phyloP scores from a whole-genome alignment of 64 coral and sea anemone species.

The Pocillopora verrucosa region DNA sequence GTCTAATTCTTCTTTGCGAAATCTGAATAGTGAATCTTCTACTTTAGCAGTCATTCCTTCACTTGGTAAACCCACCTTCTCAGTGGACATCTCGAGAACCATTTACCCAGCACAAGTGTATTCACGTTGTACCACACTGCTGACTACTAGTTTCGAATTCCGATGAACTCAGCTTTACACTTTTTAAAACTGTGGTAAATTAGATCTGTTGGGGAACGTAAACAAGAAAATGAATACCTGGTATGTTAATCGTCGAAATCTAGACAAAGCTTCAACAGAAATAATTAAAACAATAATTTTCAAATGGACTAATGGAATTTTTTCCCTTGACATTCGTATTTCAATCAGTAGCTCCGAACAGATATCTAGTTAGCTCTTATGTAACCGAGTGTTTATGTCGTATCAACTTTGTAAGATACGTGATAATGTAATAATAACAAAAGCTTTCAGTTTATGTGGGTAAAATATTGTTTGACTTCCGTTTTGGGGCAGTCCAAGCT shows the following conservation, averaged over 20 bases:
- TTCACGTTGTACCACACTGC: not conserved
- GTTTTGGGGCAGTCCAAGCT: slow-evolving; percentile 10
- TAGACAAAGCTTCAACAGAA: no score
- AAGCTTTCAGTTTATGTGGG: not conserved
- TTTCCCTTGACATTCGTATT: no score
- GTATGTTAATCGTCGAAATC: no score
- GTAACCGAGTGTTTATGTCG: no score
- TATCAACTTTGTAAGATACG: not conserved
- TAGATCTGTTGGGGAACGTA: no score
- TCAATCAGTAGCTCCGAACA: no score
- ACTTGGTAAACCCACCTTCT: not conserved
- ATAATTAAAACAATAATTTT: no score
- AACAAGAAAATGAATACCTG: no score
- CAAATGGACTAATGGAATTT: no score
- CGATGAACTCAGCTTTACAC: not conserved
- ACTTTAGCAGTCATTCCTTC: not conserved
- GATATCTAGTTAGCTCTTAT: no score
- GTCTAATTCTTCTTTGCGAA: not conserved
- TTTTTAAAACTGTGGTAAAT: not conserved
- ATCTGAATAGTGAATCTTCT: no score
- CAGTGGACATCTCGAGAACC: slow-evolving; percentile 11
- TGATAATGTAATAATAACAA: slow-evolving; percentile 16
- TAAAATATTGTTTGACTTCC: slow-evolving; percentile 10
- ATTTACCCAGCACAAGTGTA: not conserved
- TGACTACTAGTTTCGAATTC: not conserved